A percentile compares a stretch with the other conserved stretches of the same genome.
Conservation (phyloP, 2,888 invertebrate genomes). For the Pterostichus niger region DNA sequence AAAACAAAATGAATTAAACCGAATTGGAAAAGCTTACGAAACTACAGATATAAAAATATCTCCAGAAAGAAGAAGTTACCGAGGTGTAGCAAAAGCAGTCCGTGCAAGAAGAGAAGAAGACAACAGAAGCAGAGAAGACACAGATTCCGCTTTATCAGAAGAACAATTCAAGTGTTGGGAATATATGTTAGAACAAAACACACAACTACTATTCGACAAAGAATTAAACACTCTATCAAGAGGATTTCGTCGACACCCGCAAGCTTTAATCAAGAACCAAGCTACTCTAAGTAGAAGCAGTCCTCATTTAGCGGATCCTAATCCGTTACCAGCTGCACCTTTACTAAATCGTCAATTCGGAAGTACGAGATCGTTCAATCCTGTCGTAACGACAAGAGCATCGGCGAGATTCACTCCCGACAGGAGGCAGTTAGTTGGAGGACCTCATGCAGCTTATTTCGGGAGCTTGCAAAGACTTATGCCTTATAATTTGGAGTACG, state of each 20-base stretch:
- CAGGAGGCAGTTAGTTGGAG: slow-evolving; percentile 83
- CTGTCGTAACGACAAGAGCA: slow-evolving; percentile 80
- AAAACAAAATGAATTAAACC: slow-evolving; percentile 71
- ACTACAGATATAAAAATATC: slow-evolving; percentile 77
- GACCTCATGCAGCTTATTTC: slow-evolving; percentile 92
- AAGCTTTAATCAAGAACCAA: slow-evolving; percentile 79
- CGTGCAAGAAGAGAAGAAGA: slow-evolving; percentile 82
- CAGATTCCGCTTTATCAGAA: slow-evolving; percentile 84
- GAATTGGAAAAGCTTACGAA: slow-evolving; percentile 72
- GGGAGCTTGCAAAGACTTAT: slow-evolving; percentile 90
- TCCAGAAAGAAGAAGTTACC: slow-evolving; percentile 79
- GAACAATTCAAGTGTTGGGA: slow-evolving; percentile 97
- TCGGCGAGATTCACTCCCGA: slow-evolving; percentile 81
- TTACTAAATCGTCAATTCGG: slow-evolving; percentile 88
- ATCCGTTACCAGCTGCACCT: slow-evolving; percentile 75
- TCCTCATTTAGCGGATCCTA: slow-evolving; percentile 82
- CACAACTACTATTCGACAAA: slow-evolving; percentile 92
- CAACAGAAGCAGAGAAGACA: slow-evolving; percentile 77
- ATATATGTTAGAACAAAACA: slow-evolving; percentile 94
- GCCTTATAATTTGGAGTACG: slow-evolving; percentile 91
- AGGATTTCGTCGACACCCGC: slow-evolving; percentile 80
- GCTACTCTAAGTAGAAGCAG: slow-evolving; percentile 85
- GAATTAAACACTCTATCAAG: slow-evolving; percentile 90
- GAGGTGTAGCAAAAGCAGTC: slow-evolving; percentile 82
- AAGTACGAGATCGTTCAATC: slow-evolving; percentile 89